phyloP scores from a whole-genome alignment of 2,113 vertebrate species.

The Gracilinanus agilis region DNA sequence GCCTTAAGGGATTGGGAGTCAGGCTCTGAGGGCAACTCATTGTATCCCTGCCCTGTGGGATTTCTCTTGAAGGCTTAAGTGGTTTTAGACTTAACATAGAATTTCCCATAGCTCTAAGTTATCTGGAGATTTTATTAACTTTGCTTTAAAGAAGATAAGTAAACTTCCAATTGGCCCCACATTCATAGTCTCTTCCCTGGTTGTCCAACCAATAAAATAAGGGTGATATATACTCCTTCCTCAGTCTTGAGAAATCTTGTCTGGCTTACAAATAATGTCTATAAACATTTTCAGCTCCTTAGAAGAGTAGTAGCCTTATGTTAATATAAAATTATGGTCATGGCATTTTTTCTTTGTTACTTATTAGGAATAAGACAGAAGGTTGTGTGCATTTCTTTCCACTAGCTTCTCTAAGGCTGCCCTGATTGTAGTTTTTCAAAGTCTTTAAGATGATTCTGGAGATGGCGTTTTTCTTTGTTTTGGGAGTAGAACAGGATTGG shows the following conservation, averaged over 20 bases:
- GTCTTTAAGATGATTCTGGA: slow-evolving; percentile 24
- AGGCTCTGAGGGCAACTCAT: not conserved
- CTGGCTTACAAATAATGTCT: not conserved
- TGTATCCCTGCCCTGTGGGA: not conserved
- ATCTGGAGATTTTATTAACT: not conserved
- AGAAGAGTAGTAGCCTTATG: not conserved
- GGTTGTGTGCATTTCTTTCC: not conserved
- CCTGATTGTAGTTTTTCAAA: slow-evolving; percentile 33
- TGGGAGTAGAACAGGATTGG: not conserved
- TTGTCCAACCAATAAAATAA: not conserved
- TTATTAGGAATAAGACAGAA: not conserved
- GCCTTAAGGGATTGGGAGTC: not conserved
- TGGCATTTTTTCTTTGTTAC: not conserved
- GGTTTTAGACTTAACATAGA: not conserved
- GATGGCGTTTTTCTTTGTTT: not conserved
- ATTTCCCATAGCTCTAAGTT: not conserved
- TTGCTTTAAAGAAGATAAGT: not conserved
- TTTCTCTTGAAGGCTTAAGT: not conserved
- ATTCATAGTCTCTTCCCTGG: not conserved
- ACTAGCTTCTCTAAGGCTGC: not conserved
- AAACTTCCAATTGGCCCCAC: not conserved
- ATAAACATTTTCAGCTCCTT: not conserved
- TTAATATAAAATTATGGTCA: not conserved
- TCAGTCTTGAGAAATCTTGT: not conserved
- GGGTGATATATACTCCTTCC: not conserved